Conservation (phyloP, 2,113 vertebrate species). For the Amphiprion ocellaris region DNA sequence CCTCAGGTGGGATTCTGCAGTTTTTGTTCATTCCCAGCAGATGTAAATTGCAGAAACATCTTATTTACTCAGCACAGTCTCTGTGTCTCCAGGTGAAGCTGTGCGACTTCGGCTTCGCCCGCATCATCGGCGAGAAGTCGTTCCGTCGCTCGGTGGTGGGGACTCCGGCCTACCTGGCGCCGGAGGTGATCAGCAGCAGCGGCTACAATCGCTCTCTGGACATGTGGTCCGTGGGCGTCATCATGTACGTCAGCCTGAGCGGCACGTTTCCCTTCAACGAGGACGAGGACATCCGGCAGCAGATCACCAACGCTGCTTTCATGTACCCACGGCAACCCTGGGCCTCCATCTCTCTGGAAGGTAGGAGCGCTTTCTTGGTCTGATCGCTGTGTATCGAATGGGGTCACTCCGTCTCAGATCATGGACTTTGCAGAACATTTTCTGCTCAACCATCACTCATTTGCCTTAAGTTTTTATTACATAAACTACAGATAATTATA, state of each 20-base stretch:
- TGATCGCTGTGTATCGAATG: background rate
- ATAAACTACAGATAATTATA: no score
- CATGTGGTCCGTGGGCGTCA: slow-evolving; percentile 86
- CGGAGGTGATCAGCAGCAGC: slow-evolving; percentile 82
- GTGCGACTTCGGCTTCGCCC: slow-evolving; percentile 86
- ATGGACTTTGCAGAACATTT: no score
- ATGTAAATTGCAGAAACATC: accelerated
- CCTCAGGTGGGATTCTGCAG: slow-evolving; percentile 75
- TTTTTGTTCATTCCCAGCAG: background rate
- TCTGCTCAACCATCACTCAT: no score
- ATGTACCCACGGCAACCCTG: slow-evolving; percentile 84
- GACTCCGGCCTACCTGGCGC: slow-evolving; percentile 85
- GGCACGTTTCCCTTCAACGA: slow-evolving; percentile 87
- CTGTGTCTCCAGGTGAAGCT: slow-evolving; percentile 80
- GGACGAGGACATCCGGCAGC: slow-evolving; percentile 86
- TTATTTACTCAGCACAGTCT: background rate
- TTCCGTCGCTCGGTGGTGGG: slow-evolving; percentile 85
- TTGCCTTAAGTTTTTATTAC: no score
- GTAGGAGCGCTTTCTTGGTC: slow-evolving; percentile 34
- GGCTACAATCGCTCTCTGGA: slow-evolving; percentile 86
- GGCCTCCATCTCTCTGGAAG: slow-evolving; percentile 79
- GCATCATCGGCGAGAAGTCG: slow-evolving; percentile 87
- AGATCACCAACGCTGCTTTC: slow-evolving; percentile 87
- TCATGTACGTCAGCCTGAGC: slow-evolving; percentile 85
- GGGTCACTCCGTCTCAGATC: no score